Conservation (phyloP, 2,113 vertebrate genomes). For the Mesembrinibis cayennensis region DNA sequence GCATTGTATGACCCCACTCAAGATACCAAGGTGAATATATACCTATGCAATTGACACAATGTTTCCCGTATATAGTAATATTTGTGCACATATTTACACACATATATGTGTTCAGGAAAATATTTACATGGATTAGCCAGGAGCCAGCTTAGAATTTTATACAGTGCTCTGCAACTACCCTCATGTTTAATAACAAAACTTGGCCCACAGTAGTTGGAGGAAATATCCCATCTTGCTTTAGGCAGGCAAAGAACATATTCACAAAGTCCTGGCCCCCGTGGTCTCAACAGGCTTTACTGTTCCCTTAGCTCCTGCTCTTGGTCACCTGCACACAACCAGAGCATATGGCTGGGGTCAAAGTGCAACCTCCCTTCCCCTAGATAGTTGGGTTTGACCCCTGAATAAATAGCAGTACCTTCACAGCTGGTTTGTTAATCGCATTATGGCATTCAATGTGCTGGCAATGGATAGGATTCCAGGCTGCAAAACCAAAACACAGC, state of each 20-base stretch:
- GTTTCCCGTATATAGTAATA: background rate
- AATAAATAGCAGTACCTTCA: slow-evolving; percentile 86
- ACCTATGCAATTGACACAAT: background rate
- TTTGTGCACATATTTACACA: background rate
- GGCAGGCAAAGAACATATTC: background rate
- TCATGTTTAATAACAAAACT: background rate
- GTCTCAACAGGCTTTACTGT: background rate
- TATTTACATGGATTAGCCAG: background rate
- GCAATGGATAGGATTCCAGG: slow-evolving; percentile 99
- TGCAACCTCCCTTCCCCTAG: background rate
- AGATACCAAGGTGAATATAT: background rate
- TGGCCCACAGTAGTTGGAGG: background rate
- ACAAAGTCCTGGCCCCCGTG: background rate
- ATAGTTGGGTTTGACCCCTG: background rate
- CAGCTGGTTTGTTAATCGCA: slow-evolving; percentile 98
- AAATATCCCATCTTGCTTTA: background rate
- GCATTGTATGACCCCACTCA: background rate
- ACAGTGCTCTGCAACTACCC: background rate
- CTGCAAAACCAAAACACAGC: slow-evolving; percentile 76
- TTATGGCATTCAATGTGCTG: slow-evolving; percentile 99
- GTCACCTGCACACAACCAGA: background rate
- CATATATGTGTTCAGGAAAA: background rate
- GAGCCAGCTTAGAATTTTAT: background rate
- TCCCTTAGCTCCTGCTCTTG: background rate
- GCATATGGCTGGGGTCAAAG: background rate